These are phyloP conservation scores for Parotia lawesii DNA, from an alignment of 2,113 vertebrate species.

Conservation along the genomic window DNA sequence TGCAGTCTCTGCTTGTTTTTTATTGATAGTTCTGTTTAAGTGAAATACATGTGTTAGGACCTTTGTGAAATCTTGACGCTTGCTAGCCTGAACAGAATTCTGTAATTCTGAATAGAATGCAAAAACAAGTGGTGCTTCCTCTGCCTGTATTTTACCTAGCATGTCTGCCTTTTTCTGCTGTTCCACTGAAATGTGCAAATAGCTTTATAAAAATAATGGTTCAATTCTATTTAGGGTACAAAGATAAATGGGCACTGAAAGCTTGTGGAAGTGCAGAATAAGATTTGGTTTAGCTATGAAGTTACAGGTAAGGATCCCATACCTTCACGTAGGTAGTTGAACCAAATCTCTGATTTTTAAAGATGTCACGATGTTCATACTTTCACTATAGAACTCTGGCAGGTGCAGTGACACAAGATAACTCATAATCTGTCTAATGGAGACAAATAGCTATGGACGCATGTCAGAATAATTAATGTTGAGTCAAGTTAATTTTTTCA, in stretches of 20 bases:
- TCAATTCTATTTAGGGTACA: not conserved
- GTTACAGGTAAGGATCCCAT: not conserved
- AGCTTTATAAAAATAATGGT: not conserved
- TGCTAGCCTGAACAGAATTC: not conserved
- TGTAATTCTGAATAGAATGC: not conserved
- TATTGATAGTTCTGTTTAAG: not conserved
- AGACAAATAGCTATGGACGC: not conserved
- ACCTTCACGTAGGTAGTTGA: not conserved
- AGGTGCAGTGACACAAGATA: not conserved
- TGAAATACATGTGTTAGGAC: not conserved
- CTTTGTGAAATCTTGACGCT: not conserved
- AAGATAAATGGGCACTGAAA: not conserved
- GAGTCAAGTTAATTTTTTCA: conserved; percentile 16
- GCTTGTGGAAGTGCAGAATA: not conserved
- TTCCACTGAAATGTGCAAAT: not conserved
- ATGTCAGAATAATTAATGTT: conserved; percentile 12
- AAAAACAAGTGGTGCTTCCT: not conserved
- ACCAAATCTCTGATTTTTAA: not conserved
- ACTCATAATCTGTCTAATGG: not conserved
- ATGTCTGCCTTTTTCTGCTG: not conserved
- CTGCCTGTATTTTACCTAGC: not conserved
- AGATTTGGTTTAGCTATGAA: not conserved
- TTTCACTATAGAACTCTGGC: not conserved
- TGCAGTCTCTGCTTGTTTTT: not conserved
- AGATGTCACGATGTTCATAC: not conserved